phyloP scores from a whole-genome alignment of 2,888 invertebrate species.

The Cybosia mesomella region DNA sequence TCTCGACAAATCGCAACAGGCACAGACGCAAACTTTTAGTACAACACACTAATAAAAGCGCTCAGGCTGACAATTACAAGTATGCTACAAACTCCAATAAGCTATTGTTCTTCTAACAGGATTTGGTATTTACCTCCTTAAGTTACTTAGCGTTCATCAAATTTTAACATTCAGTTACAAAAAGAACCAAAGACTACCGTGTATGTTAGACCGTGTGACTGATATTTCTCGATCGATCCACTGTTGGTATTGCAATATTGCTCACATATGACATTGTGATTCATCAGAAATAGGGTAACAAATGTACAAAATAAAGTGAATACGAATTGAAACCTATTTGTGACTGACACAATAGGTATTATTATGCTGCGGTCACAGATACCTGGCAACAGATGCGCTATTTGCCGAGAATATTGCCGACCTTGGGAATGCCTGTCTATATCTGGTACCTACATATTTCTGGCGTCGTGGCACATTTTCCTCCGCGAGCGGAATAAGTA shows the following conservation, averaged over 20 bases:
- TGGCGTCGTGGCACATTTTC: conserved; percentile 62
- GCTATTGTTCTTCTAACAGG: not conserved
- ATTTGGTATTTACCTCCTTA: not conserved
- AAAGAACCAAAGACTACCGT: not conserved
- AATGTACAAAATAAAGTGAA: conserved; percentile 35
- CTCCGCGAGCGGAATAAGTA: conserved; percentile 76
- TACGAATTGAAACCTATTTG: conserved; percentile 36
- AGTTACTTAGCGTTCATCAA: not conserved
- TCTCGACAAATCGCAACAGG: no score
- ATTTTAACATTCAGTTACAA: not conserved
- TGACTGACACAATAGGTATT: conserved; percentile 42
- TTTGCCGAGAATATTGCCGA: conserved; percentile 54
- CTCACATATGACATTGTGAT: conserved; percentile 25
- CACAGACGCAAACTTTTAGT: not conserved
- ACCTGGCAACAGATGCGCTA: conserved; percentile 42
- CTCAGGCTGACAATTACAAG: no score
- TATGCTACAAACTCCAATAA: no score
- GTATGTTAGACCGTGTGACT: not conserved
- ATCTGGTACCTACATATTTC: conserved; percentile 57
- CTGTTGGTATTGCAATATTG: not conserved
- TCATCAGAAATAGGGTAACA: conserved; percentile 38
- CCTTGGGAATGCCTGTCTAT: conserved; percentile 60
- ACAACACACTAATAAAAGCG: not conserved
- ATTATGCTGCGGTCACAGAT: conserved; percentile 52
- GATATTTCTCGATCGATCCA: not conserved